These are phyloP conservation scores for Drosophila leontia DNA, from an alignment of 1,140 invertebrate genomes.

Conservation along the genomic window DNA sequence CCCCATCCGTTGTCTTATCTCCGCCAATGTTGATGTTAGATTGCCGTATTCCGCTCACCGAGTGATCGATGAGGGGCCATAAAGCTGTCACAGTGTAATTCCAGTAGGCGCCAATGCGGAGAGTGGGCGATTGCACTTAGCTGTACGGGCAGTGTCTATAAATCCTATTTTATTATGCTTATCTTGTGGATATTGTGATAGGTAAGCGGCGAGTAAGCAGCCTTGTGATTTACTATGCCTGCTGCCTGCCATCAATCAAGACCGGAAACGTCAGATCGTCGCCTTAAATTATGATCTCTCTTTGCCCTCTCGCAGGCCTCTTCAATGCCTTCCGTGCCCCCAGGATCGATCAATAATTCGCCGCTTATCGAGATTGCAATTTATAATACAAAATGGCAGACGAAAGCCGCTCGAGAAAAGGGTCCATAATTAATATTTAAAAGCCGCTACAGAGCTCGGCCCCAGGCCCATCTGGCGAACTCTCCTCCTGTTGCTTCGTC, in stretches of 20 bases:
- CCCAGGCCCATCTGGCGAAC: slow-evolving; percentile 14
- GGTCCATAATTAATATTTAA: slow-evolving; percentile 81
- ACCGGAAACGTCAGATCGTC: slow-evolving; percentile 65
- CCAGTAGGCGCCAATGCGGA: slow-evolving; percentile 67
- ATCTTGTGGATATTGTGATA: slow-evolving; percentile 50
- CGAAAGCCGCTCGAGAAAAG: slow-evolving; percentile 57
- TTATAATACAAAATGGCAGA: slow-evolving; percentile 83
- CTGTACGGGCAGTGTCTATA: slow-evolving; percentile 21
- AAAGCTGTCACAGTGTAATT: slow-evolving; percentile 71
- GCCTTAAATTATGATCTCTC: slow-evolving; percentile 48
- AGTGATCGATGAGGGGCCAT: slow-evolving; percentile 65
- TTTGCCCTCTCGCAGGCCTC: slow-evolving; percentile 1
- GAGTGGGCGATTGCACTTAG: slow-evolving; percentile 23
- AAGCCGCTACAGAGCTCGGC: slow-evolving; percentile 35
- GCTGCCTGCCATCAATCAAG: slow-evolving; percentile 56
- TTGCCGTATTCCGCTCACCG: slow-evolving; percentile 31
- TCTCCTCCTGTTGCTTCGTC: slow-evolving; percentile 68
- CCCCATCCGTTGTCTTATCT: slow-evolving; percentile 28
- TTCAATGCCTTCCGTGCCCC: background rate
- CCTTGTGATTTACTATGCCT: slow-evolving; percentile 40
- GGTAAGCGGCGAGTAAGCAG: slow-evolving; percentile 49
- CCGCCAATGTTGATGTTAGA: slow-evolving; percentile 45
- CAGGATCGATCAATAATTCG: slow-evolving; percentile 64
- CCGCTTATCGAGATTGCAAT: slow-evolving; percentile 75
- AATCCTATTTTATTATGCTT: slow-evolving; percentile 29